These are phyloP conservation scores for Pithys albifrons DNA, from an alignment of 2,113 vertebrate species.

Conservation along the genomic window DNA sequence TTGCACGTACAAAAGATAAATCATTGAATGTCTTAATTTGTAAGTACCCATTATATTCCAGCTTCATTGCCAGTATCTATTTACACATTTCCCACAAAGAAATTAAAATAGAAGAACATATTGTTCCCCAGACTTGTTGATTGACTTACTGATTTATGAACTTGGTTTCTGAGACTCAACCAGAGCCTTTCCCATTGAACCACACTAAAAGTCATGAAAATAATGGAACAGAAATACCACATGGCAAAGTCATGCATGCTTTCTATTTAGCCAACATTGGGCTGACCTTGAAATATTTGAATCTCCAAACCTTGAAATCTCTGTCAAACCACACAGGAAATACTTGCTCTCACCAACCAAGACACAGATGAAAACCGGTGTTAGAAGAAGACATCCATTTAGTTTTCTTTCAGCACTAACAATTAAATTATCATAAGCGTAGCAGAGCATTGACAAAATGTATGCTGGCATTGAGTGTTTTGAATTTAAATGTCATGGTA, in stretches of 20 bases:
- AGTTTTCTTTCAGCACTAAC: neutral
- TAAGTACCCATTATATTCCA: conserved; percentile 58
- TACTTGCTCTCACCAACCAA: neutral
- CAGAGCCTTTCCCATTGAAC: conserved; percentile 49
- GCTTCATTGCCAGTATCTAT: conserved; percentile 58
- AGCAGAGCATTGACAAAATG: neutral
- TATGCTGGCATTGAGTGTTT: neutral
- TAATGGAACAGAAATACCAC: conserved; percentile 54
- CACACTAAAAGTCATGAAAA: conserved; percentile 57
- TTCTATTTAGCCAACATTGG: conserved; percentile 20
- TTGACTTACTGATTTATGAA: conserved; percentile 67
- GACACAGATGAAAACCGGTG: neutral
- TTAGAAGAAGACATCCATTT: neutral
- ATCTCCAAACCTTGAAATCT: conserved; percentile 29
- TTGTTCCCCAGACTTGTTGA: conserved; percentile 61
- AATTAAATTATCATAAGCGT: neutral
- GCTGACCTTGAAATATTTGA: conserved; percentile 37
- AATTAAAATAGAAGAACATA: conserved; percentile 70
- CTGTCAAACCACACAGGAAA: conserved; percentile 24
- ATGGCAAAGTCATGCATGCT: neutral
- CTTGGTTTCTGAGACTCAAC: conserved; percentile 56
- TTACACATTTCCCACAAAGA: conserved; percentile 62
- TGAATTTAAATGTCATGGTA: neutral
- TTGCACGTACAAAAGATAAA: conserved; percentile 44
- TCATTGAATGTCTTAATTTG: conserved; percentile 57